Conservation (phyloP, 2,797 vertebrate species). For the Sciurus vulgaris region DNA sequence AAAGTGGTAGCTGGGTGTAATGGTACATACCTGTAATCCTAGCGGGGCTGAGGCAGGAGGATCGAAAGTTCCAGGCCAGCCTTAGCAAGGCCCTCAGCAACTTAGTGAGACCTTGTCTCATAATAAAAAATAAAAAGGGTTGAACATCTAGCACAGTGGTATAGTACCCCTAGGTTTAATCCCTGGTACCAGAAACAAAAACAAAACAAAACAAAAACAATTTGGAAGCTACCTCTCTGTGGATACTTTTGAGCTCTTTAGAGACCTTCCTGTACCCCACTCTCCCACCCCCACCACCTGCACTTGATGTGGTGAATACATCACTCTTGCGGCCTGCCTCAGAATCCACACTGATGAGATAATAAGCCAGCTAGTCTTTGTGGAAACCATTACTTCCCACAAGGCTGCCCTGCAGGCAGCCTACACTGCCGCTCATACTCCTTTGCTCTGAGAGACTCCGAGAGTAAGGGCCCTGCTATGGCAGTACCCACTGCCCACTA, state of each 20-base stretch:
- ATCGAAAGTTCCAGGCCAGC: not conserved
- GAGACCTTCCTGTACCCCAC: not conserved
- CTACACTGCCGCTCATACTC: accelerated
- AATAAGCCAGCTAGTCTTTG: not conserved
- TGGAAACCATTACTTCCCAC: not conserved
- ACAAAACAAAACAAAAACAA: too few species aligned
- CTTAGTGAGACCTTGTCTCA: not conserved
- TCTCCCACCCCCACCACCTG: not conserved
- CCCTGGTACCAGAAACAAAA: too few species aligned
- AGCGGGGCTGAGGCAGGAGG: not conserved
- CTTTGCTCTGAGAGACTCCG: not conserved
- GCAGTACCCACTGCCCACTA: not conserved
- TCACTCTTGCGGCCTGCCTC: not conserved
- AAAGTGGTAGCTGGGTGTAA: not conserved
- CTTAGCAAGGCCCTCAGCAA: not conserved
- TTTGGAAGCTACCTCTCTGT: not conserved
- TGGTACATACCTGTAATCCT: not conserved
- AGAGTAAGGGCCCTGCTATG: accelerated
- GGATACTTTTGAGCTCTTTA: not conserved
- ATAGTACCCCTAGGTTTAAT: too few species aligned
- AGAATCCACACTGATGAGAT: not conserved
- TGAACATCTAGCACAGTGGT: not conserved
- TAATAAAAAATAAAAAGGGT: not conserved
- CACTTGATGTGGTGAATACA: not conserved
- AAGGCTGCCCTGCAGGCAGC: not conserved